Base-by-base conservation (phyloP, 2,113 vertebrate species). In the Sterna hirundo region DNA sequence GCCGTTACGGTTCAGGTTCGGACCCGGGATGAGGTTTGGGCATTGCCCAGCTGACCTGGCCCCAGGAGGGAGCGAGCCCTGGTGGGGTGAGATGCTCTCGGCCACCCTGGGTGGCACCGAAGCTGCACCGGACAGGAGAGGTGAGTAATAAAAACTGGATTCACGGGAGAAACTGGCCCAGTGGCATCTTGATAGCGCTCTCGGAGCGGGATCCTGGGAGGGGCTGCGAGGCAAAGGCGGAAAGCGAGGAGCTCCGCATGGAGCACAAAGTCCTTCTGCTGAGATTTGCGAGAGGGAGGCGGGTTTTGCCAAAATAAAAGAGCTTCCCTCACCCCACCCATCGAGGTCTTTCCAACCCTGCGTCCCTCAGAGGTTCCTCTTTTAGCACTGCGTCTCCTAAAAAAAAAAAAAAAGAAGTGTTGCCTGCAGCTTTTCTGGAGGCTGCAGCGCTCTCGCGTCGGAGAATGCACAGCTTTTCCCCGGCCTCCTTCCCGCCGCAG, bases 341-440 rank as follows among this genome's bases (percentile, higher is more conserved):
- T 42, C 75, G n/a, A 55, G 60, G 57, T 72, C 76, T 92, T 90
- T 46, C 82, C 85, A 81, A 64, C 61, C 9, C 3, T 20, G 2
- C 8, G 15, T 89, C 83, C 91, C 72, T 36, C 83, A 36, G 76
- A 1, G 1, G 83, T 97, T 97, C 96, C 95, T 97, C 91, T 95
- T 97, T 86, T 92, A 94, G 88, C 86, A 49, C 64, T 15, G 6
- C 8, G 7, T 51, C 81, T 88, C 91, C 93, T 47, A 30, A 8
- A 21, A 27, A 54, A 26, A 55, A 64, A 62, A 51, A 75, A 69
- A 66, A 29, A 69, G 49, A 90, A 77, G 78, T 34, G 57, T 80
- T 47, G 79, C 51, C 58, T 88, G 91, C 86, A 92, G 93, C 86
- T 92, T 89, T 93, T 84, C 90, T 71, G 84, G 94, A 95, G 95